Percentiles rank a stretch among this genome's conserved stretches.
Conservation (phyloP, 2,888 invertebrate species). For the Erebia ligea region DNA sequence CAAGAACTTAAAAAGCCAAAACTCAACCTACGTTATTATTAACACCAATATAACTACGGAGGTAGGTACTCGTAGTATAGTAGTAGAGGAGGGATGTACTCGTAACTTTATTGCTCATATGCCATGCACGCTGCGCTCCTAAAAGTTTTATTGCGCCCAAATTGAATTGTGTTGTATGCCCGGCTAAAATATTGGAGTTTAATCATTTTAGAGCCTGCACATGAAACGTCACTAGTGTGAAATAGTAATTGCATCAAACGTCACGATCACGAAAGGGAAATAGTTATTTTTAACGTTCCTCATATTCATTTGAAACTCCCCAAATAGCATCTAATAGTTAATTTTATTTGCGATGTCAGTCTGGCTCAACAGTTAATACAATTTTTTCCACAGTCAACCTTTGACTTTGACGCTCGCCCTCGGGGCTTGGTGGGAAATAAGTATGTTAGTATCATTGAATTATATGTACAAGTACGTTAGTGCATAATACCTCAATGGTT, state of each 20-base stretch:
- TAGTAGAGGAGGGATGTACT: neutral
- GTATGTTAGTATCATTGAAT: too few relatives aligned
- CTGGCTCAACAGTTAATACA: too few relatives aligned
- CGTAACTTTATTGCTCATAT: conserved; percentile 11
- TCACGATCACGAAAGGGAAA: neutral
- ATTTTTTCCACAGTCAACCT: too few relatives aligned
- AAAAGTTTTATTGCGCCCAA: conserved; percentile 18
- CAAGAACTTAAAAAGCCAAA: too few relatives aligned
- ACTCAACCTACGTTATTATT: conserved; percentile 7
- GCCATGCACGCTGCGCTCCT: conserved; percentile 10
- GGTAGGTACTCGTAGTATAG: too few relatives aligned
- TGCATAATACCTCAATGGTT: too few relatives aligned
- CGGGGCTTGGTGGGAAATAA: too few relatives aligned
- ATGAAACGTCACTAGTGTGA: neutral
- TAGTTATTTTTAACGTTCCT: conserved; percentile 6
- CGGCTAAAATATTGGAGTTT: conserved; percentile 19
- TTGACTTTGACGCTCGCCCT: too few relatives aligned
- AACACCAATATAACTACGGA: conserved; percentile 5
- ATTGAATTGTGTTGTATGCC: conserved; percentile 19
- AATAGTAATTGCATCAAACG: too few relatives aligned
- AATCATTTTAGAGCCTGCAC: conserved; percentile 14
- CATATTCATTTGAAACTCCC: conserved; percentile 1
- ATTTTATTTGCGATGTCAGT: too few relatives aligned
- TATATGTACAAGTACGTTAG: too few relatives aligned
- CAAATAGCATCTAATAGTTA: too few relatives aligned